phyloP scores from a whole-genome alignment of 2,113 vertebrate species.

The Notechis scutatus region DNA sequence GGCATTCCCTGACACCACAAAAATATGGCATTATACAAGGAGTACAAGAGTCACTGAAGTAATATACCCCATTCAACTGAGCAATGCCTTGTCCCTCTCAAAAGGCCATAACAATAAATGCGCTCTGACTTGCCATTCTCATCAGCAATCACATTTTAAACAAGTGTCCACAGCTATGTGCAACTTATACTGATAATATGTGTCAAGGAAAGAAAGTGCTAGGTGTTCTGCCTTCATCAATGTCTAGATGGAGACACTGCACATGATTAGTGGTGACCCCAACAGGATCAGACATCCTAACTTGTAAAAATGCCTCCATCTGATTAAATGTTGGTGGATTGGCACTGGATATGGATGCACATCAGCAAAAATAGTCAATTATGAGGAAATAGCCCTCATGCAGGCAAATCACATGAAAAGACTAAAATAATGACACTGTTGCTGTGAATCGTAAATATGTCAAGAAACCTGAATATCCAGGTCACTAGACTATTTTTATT shows the following conservation, averaged over 20 bases:
- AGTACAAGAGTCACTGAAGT: background rate
- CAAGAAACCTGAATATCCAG: background rate
- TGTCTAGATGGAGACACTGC: background rate
- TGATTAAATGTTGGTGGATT: background rate
- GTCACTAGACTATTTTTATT: background rate
- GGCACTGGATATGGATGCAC: background rate
- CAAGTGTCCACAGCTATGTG: background rate
- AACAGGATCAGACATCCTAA: background rate
- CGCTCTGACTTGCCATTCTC: background rate
- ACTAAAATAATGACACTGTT: background rate
- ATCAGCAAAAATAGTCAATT: background rate
- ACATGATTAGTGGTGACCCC: background rate
- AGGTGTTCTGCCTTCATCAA: background rate
- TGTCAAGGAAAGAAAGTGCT: background rate
- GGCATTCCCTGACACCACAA: background rate
- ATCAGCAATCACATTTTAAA: background rate
- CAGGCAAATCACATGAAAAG: background rate
- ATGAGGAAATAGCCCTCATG: background rate
- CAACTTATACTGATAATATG: conserved; percentile 18
- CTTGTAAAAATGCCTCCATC: background rate
- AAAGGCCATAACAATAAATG: background rate
- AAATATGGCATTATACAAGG: background rate
- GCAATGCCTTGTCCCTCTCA: background rate
- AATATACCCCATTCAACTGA: background rate
- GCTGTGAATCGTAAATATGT: background rate